A percentile compares a stretch with the other conserved stretches of the same genome.
Evolutionary conservation across 2,888 invertebrate genomes (phyloP).

Genomic region (Apoda limacodes): DNA sequence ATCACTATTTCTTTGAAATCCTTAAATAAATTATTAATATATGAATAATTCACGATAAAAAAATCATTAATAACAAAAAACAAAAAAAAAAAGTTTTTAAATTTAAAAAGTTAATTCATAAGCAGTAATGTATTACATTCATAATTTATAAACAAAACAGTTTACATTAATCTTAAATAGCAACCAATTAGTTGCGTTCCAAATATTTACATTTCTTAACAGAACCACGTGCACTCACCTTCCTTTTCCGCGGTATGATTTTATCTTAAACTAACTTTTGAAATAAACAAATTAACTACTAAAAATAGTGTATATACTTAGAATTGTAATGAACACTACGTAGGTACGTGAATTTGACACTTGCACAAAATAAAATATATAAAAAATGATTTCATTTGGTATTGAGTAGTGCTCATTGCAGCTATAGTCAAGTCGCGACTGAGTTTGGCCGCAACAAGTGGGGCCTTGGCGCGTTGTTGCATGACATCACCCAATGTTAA

Average conservation of each 20-base stretch:
- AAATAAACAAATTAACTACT: slow-evolving; percentile 22
- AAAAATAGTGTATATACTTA: slow-evolving; percentile 12
- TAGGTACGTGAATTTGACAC: slow-evolving; percentile 47
- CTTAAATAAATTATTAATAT: no score
- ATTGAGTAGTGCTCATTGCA: slow-evolving; percentile 56
- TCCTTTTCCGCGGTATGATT: slow-evolving; percentile 64
- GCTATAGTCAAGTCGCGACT: slow-evolving; percentile 21
- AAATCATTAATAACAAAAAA: no score
- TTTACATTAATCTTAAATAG: no score
- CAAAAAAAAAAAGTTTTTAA: no score
- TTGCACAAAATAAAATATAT: slow-evolving; percentile 40
- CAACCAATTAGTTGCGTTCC: no score
- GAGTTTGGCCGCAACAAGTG: slow-evolving; percentile 6
- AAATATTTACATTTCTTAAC: no score
- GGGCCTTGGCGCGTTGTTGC: slow-evolving; percentile 30
- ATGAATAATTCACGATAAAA: no score
- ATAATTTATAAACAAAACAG: no score
- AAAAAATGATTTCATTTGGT: no score
- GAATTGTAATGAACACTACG: slow-evolving; percentile 27
- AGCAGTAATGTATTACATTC: no score
- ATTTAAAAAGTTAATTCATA: no score
- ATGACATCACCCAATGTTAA: slow-evolving; percentile 41
- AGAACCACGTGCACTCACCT: slow-evolving; percentile 47
- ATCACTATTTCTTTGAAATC: no score
- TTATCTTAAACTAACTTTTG: slow-evolving; percentile 30